phyloP scores from a whole-genome alignment of 2,888 invertebrate genomes.

The Sinelater perroti region DNA sequence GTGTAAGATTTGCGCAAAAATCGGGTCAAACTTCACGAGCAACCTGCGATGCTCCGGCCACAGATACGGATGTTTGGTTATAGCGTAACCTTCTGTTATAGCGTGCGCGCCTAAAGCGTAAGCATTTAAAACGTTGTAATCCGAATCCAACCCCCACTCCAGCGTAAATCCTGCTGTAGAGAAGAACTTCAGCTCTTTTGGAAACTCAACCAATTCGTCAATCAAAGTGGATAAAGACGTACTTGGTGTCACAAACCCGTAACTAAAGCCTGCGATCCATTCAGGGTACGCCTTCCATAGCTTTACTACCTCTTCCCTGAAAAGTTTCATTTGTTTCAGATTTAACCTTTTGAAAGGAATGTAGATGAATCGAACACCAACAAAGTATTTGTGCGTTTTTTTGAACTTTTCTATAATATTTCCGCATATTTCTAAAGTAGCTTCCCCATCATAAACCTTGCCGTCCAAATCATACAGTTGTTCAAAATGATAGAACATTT shows the following conservation, averaged over 20 bases:
- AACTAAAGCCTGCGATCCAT: constrained; percentile 2
- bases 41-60: constrained; percentile 66
- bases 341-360: too few relatives aligned
- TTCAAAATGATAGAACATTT: constrained; percentile 67
- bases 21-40: constrained; percentile 75
- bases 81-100: constrained; percentile 76
- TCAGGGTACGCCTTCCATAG: constrained; percentile 4
- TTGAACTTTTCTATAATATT: constrained; percentile 69
- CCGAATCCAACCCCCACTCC: constrained; percentile 70
- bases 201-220: constrained; percentile 15
- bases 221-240: constrained; percentile 54
- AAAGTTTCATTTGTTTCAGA: not conserved
- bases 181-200: constrained; percentile 67
- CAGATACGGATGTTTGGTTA: constrained; percentile 73
- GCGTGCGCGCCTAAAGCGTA: constrained; percentile 70
- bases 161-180: constrained; percentile 82
- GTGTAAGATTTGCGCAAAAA: constrained; percentile 74
- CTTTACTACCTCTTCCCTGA: too few relatives aligned
- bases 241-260: too few relatives aligned
- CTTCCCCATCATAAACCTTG: constrained; percentile 44
- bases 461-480: constrained; percentile 81
- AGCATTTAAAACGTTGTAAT: constrained; percentile 79
- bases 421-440: not conserved
- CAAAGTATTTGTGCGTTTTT: constrained; percentile 67
- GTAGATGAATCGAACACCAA: constrained; percentile 51